Evolutionary conservation across 2,113 vertebrate genomes (phyloP).

Genomic region (Pampusana beccarii): DNA sequence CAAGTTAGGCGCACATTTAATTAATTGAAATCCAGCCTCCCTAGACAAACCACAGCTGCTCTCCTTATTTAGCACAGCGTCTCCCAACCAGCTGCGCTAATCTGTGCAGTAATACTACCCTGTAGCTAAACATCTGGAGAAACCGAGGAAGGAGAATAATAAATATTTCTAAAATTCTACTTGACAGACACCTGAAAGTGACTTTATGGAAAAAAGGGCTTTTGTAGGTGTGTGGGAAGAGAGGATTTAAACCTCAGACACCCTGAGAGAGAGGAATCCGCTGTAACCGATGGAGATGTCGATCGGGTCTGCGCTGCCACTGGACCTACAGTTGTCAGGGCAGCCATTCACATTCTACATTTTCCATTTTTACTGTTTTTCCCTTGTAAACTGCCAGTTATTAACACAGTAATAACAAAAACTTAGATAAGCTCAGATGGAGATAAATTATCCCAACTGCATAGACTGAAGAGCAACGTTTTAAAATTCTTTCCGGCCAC

Average conservation of each 20-base stretch:
- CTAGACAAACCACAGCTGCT: constrained; percentile 77
- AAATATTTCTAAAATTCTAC: constrained; percentile 45
- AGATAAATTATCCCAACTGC: neutral
- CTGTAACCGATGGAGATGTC: neutral
- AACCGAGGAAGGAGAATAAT: constrained; percentile 55
- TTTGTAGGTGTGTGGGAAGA: fast-evolving
- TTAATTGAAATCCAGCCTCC: constrained; percentile 73
- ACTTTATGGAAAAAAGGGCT: neutral
- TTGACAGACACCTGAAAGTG: constrained; percentile 46
- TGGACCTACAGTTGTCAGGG: neutral
- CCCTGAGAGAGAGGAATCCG: neutral
- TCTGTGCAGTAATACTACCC: constrained; percentile 71
- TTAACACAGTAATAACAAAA: neutral
- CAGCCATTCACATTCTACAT: neutral
- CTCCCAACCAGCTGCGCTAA: constrained; percentile 78
- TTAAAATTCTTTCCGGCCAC: fast-evolving
- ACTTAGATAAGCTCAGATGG: neutral
- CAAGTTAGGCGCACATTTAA: constrained; percentile 64
- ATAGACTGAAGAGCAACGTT: fast-evolving
- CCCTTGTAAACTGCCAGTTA: neutral
- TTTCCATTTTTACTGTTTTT: neutral
- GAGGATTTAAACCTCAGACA: neutral
- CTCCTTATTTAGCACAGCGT: constrained; percentile 61
- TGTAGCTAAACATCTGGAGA: constrained; percentile 85
- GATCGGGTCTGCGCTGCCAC: neutral